phyloP scores from a whole-genome alignment of 1,140 invertebrate genomes.

The Tetramorium simillimum region DNA sequence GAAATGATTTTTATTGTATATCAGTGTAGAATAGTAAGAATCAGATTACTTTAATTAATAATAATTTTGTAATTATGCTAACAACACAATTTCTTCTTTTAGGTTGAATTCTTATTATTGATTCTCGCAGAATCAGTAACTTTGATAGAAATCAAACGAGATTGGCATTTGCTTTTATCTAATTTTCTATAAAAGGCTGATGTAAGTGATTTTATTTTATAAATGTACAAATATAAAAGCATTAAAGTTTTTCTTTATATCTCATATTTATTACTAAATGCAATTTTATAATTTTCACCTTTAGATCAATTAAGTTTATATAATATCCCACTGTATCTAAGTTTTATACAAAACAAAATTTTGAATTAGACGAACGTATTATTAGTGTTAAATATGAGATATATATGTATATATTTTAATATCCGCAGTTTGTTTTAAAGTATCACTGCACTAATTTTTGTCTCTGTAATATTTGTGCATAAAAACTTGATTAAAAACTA shows the following conservation, averaged over 20 bases:
- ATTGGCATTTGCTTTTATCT: not conserved
- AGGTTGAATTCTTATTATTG: slow-evolving; percentile 9
- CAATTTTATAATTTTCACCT: not conserved
- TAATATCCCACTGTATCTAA: not conserved
- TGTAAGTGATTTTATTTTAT: slow-evolving; percentile 46
- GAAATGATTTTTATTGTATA: not conserved
- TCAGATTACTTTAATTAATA: not conserved
- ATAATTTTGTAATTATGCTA: not conserved
- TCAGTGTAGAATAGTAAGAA: not conserved
- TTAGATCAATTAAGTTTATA: not conserved
- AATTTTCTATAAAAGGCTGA: not conserved
- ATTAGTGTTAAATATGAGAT: not conserved
- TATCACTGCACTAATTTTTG: not conserved
- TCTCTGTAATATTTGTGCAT: not conserved
- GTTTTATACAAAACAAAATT: not conserved
- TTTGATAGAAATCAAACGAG: not conserved
- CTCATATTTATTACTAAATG: not conserved
- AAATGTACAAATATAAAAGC: not conserved
- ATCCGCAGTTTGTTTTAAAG: not conserved
- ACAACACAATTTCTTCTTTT: not conserved
- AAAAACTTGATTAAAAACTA: not conserved
- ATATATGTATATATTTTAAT: not conserved
- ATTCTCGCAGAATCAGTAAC: not conserved
- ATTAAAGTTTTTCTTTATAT: not conserved
- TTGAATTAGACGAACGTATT: not conserved